These are phyloP conservation scores for Anthoscopus minutus DNA, from an alignment of 2,113 vertebrate genomes.

Conservation along the genomic window DNA sequence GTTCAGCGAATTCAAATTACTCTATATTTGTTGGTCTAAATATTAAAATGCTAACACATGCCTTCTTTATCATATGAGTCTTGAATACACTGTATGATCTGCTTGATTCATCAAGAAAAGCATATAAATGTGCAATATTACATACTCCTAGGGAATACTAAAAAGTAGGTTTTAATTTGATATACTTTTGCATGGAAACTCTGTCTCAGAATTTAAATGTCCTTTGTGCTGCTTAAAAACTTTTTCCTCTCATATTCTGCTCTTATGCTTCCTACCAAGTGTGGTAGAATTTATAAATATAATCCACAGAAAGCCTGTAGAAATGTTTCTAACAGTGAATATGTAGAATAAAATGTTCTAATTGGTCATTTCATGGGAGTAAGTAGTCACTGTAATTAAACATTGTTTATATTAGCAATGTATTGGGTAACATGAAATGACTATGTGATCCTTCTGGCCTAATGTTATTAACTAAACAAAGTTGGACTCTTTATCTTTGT, in stretches of 20 bases:
- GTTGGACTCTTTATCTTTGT: conserved; percentile 37
- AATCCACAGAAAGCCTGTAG: background rate
- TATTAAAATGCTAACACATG: background rate
- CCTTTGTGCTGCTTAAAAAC: background rate
- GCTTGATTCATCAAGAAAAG: conserved; percentile 5
- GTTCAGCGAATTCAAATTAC: background rate
- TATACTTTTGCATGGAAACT: background rate
- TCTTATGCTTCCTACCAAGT: background rate
- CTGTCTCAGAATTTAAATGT: background rate
- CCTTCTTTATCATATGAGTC: background rate
- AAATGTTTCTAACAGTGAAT: background rate
- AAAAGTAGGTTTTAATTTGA: background rate
- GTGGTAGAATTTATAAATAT: background rate
- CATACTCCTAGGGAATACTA: background rate
- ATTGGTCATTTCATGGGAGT: conserved; percentile 48
- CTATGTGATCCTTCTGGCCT: conserved; percentile 48
- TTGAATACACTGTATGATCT: background rate
- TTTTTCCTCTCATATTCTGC: background rate
- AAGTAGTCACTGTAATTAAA: conserved; percentile 39
- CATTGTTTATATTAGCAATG: conserved; percentile 47
- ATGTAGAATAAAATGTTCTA: conserved; percentile 46
- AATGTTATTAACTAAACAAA: conserved; percentile 57
- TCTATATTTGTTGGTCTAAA: conserved; percentile 20
- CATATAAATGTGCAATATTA: background rate
- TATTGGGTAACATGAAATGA: conserved; percentile 44